phyloP scores from a whole-genome alignment of 2,888 invertebrate species.

The Flexamia atlantica region DNA sequence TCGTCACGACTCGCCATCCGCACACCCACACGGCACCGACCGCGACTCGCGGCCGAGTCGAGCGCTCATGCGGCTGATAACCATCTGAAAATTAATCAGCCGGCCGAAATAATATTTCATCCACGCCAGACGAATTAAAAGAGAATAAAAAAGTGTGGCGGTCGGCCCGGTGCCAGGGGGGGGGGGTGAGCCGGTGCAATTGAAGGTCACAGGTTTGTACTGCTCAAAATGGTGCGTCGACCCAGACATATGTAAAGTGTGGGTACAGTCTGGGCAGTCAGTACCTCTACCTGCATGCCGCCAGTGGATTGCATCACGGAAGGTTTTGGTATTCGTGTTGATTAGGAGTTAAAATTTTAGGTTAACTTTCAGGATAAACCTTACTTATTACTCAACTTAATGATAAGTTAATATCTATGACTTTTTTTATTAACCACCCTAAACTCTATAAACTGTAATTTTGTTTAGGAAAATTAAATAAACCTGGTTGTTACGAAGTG shows the following conservation, averaged over 20 bases:
- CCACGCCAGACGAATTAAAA: slow-evolving; percentile 46
- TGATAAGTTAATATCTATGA: too few species aligned
- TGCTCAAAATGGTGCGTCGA: slow-evolving; percentile 61
- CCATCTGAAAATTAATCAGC: slow-evolving; percentile 44
- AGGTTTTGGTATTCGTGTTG: too few species aligned
- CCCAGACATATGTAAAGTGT: slow-evolving; percentile 61
- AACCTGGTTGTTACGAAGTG: too few species aligned
- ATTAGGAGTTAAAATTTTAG: too few species aligned
- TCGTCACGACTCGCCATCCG: too few species aligned
- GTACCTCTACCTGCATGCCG: neutral
- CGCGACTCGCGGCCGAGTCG: neutral
- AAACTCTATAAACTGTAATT: too few species aligned
- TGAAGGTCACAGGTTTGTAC: slow-evolving; percentile 59
- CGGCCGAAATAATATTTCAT: slow-evolving; percentile 50
- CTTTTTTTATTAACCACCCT: too few species aligned
- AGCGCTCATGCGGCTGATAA: slow-evolving; percentile 23
- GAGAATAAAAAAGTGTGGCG: slow-evolving; percentile 51
- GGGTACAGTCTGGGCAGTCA: slow-evolving; percentile 49
- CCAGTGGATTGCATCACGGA: too few species aligned
- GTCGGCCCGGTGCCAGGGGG: slow-evolving; percentile 28
- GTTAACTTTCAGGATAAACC: too few species aligned
- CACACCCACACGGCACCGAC: neutral
- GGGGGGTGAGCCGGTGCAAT: slow-evolving; percentile 45
- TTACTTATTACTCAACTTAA: too few species aligned
- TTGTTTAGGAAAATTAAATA: too few species aligned